Conservation (phyloP, 2,888 invertebrate genomes). For the Drosophila fulvimacula region DNA sequence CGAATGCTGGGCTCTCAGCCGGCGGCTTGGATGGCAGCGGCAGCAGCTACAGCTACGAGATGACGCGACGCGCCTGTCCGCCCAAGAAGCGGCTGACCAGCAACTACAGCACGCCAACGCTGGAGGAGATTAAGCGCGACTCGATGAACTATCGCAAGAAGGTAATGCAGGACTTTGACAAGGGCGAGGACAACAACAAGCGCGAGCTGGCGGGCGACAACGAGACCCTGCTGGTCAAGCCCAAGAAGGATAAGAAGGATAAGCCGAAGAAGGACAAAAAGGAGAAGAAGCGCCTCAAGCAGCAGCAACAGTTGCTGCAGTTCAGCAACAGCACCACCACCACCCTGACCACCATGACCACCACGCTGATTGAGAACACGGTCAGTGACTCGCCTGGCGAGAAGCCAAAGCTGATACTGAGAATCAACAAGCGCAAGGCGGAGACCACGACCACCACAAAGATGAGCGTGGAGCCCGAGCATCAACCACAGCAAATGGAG, state of each 20-base stretch:
- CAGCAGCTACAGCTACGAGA: slow-evolving; percentile 76
- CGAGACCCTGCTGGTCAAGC: slow-evolving; percentile 46
- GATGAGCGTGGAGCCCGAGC: slow-evolving; percentile 1
- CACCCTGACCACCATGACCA: slow-evolving; percentile 82
- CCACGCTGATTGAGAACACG: slow-evolving; percentile 85
- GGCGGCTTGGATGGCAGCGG: slow-evolving; percentile 33
- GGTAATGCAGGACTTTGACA: slow-evolving; percentile 93
- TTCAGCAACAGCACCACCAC: slow-evolving; percentile 72
- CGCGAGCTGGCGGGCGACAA: slow-evolving; percentile 47
- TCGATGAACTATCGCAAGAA: slow-evolving; percentile 94
- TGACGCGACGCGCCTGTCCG: slow-evolving; percentile 87
- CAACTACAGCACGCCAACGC: slow-evolving; percentile 87
- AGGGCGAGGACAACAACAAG: slow-evolving; percentile 86
- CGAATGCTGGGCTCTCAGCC: slow-evolving; percentile 35
- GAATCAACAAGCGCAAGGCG: slow-evolving; percentile 86
- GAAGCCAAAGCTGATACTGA: slow-evolving; percentile 91
- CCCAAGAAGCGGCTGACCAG: slow-evolving; percentile 91
- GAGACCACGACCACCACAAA: slow-evolving; percentile 60
- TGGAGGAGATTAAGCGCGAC: slow-evolving; percentile 92
- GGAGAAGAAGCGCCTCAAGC: slow-evolving; percentile 86
- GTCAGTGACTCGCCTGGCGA: slow-evolving; percentile 83
- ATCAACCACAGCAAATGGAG: slow-evolving; percentile 31
- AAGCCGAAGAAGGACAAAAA: slow-evolving; percentile 86
- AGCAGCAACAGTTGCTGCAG: slow-evolving; percentile 85
- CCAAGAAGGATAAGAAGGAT: slow-evolving; percentile 80